A percentile compares a stretch with the other conserved stretches of the same genome.
Conservation (phyloP, 2,888 invertebrate species). For the Galeruca laticollis region DNA sequence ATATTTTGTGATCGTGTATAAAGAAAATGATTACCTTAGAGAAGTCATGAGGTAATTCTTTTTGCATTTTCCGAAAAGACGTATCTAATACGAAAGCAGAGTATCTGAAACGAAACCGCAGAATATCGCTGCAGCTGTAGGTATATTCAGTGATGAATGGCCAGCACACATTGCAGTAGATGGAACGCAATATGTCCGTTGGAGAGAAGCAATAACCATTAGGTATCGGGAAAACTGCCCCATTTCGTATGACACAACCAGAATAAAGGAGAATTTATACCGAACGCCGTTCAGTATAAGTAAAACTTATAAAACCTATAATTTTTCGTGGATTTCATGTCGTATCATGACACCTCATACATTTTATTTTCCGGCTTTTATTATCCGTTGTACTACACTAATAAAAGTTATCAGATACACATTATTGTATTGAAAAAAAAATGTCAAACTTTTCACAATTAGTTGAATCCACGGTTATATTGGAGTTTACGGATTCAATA, state of each 20-base stretch:
- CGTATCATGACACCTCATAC: constrained; percentile 14
- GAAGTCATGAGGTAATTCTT: background rate
- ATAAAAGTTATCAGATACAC: no score
- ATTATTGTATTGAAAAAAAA: no score
- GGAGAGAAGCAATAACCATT: constrained; percentile 74
- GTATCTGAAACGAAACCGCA: constrained; percentile 6
- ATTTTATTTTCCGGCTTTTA: constrained; percentile 5
- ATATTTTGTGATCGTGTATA: no score
- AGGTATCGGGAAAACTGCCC: constrained; percentile 73
- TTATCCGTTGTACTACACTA: background rate
- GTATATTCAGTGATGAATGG: constrained; percentile 67
- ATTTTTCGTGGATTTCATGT: constrained; percentile 4
- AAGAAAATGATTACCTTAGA: no score
- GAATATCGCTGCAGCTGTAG: constrained; percentile 60
- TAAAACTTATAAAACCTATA: constrained; percentile 24
- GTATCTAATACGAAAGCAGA: background rate
- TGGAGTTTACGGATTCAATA: no score
- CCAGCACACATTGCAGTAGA: constrained; percentile 72
- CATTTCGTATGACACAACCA: constrained; percentile 73
- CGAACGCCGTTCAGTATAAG: constrained; percentile 55
- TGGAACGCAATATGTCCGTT: constrained; percentile 73
- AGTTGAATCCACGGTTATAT: no score
- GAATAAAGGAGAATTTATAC: constrained; percentile 73
- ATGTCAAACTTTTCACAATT: no score
- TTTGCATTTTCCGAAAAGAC: background rate